A percentile compares a stretch with the other conserved stretches of the same genome.
Conservation (phyloP, 1,140 invertebrate genomes). For the Drosophila murphyi region DNA sequence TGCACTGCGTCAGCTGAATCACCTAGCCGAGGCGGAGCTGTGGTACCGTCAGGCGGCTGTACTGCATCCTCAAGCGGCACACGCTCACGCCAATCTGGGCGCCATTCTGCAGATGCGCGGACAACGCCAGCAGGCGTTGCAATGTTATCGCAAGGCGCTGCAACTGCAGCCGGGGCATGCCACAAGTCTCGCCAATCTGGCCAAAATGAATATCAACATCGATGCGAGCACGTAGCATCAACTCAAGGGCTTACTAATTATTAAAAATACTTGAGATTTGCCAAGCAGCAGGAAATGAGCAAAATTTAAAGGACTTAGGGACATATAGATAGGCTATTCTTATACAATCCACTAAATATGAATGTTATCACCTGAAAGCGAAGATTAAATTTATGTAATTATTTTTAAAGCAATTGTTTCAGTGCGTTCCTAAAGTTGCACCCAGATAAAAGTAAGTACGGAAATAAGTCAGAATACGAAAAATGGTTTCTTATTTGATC, state of each 20-base stretch:
- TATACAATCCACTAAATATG: not conserved
- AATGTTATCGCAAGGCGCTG: constrained; percentile 92
- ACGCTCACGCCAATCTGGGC: constrained; percentile 95
- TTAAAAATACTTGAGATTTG: not conserved
- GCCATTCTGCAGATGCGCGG: constrained; percentile 96
- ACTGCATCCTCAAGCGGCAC: constrained; percentile 87
- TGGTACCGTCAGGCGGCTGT: constrained; percentile 91
- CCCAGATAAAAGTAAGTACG: no score
- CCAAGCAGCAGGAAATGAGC: not conserved
- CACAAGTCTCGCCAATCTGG: constrained; percentile 94
- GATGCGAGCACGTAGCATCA: constrained; percentile 51
- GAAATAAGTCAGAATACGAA: no score
- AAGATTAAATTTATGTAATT: not conserved
- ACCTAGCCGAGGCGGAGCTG: constrained; percentile 91
- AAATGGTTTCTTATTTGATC: not conserved
- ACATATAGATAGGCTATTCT: constrained; percentile 7
- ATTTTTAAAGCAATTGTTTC: not conserved
- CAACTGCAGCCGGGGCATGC: constrained; percentile 93
- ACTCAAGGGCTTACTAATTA: not conserved
- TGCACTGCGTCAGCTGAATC: constrained; percentile 91
- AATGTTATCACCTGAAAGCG: not conserved
- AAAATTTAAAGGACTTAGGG: not conserved
- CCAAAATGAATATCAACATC: constrained; percentile 85
- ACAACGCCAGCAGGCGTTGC: constrained; percentile 93
- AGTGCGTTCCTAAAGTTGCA: not conserved